Evolutionary conservation across 92 coral and sea anemone species (phyloP).

Genomic region (Micromussa lordhowensis): DNA sequence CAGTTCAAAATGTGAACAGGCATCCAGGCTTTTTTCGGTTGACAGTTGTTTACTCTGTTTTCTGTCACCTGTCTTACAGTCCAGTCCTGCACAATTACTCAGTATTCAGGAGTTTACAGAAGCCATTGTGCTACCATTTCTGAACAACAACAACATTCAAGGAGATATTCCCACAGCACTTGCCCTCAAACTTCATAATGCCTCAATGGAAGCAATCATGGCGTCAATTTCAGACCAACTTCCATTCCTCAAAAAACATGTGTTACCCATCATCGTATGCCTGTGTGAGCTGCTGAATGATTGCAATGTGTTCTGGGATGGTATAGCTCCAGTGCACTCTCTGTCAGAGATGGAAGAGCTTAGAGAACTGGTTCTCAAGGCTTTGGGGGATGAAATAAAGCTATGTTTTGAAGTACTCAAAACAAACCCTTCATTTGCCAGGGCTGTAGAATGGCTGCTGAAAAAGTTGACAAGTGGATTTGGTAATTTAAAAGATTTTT

Average conservation of each 20-base stretch:
- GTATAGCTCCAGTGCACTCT: slow-evolving; percentile 58
- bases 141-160: slow-evolving; percentile 54
- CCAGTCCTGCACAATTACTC: slow-evolving; percentile 25
- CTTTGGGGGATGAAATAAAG: slow-evolving; percentile 47
- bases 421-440: slow-evolving; percentile 47
- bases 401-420: slow-evolving; percentile 45
- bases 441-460: slow-evolving; percentile 76
- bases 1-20: too few species aligned
- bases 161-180: slow-evolving; percentile 35
- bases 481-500: slow-evolving; percentile 42
- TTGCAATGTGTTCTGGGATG: slow-evolving; percentile 73
- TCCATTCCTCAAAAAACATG: slow-evolving; percentile 47
- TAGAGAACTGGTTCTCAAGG: slow-evolving; percentile 57
- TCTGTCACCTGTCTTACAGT: not conserved
- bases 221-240: not conserved
- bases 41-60: not conserved
- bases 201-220: slow-evolving; percentile 37
- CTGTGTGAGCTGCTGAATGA: slow-evolving; percentile 71
- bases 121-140: slow-evolving; percentile 60
- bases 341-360: slow-evolving; percentile 60
- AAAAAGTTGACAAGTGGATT: slow-evolving; percentile 40
- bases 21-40: not conserved
- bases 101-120: slow-evolving; percentile 33
- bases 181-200: slow-evolving; percentile 60
- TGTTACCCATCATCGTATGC: slow-evolving; percentile 63